Base-by-base conservation (phyloP, 2,888 invertebrate genomes). In the Notodonta ziczac region DNA sequence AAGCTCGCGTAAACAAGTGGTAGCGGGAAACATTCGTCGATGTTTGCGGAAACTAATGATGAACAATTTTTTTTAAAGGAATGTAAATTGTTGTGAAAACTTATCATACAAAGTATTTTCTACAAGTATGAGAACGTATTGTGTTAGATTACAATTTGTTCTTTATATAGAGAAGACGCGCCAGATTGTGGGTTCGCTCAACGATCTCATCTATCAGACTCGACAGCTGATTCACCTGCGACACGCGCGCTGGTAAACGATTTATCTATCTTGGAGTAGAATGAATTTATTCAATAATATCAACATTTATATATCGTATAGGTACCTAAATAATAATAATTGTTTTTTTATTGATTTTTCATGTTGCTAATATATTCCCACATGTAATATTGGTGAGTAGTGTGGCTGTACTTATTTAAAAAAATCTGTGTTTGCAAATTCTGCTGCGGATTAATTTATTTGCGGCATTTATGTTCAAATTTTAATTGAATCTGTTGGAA, bases 1-100 rank as follows among this genome's bases (percentile, higher is more conserved):
- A 81, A 81, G 61, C 72, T 76, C 65, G 57, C 71, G 69, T 80
- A 83, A 86, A 85, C 79, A 82, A 78, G 66, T 78, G 75, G 69
- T 65, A 69, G 32, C 32, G 57, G 54, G 24, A 57, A 70, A 65
- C 56, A 62, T 52, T 67, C 60, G 51, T 48, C 50, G 7, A 42
- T 60, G 55, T 39, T 16, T 52, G 9, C 35, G 35, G 35, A 35
- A 35, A 35, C 35, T 4, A 9, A n/a, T 14, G 48, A 16, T 50
- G 9, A 50, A 16, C 5, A 50, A 6, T 50, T 16, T 50, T 48
- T 7, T 50, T 14, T 6, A 46, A 50, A 16, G 16, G 12, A 50
- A 50, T 46, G 7, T 50, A 50, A 16, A 50, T 16, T 50, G 8
- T 50, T 16, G 50, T 5, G 66, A 57, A 69, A 9, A 4, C 9